Evolutionary conservation across 2,113 vertebrate genomes (phyloP), one percentile per base, ranked within the genome.

Genomic region (Lagopus muta): DNA sequence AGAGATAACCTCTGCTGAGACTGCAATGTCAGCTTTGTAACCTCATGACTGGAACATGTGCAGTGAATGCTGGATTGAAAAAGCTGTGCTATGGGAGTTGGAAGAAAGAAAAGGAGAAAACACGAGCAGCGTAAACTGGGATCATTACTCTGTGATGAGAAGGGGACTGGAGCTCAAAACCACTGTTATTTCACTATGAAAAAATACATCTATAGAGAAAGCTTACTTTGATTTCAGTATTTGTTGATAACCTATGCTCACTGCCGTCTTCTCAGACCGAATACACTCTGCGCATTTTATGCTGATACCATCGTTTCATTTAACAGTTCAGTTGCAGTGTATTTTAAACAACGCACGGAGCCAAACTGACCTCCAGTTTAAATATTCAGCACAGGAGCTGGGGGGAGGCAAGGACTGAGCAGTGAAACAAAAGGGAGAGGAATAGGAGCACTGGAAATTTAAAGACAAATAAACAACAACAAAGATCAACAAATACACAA

Each of bases 1-100:
- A 97, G 95, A 93, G 96, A 97, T 96, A 97, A 97, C 97, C 97
- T 98, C 97, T 97, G 97, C 95, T 95, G 96, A 97, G 96, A 95
- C 95, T 94, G 97, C 97, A 98, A 96, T 96, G 97, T 97, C 97
- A 97, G 86, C 96, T 96, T 82, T 92, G 95, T 93, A 96, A 96
- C 95, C 88, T 67, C 94, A 69, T 94, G 97, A 97, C 92, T 81
- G 77, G 91, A 95, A 93, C 95, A 86, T 94, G 94, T 95, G 97
- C 95, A 73, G 77, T 82, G 97, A 97, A 97, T 95, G 92, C 88
- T 48, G 70, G 96, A 97, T 91, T 93, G 90, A 87, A 96, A 96
- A 83, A 93, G 77, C 91, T 88, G 90, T 65, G 91, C 94, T 94
- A 82, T 90, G 55, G 82, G 95, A 97, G 94, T 89, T 82, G 95